Percentiles rank a stretch among this genome's conserved stretches.
These are phyloP conservation scores for Cherax destructor DNA, from an alignment of 1,140 invertebrate species.

Conservation along the genomic window DNA sequence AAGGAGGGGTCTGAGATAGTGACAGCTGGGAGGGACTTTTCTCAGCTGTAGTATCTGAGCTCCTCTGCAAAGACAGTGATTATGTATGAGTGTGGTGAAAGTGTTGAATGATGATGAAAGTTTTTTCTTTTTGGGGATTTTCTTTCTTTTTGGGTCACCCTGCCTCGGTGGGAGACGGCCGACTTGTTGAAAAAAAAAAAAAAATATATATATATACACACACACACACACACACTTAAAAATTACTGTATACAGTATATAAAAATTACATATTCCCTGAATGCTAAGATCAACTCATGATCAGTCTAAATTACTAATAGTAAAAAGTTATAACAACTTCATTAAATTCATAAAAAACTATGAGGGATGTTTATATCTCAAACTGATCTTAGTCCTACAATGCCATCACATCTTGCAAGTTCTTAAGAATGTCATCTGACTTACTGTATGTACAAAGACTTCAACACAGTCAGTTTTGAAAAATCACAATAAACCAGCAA, in stretches of 20 bases:
- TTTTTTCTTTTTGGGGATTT: no score
- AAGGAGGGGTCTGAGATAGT: no score
- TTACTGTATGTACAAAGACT: not conserved
- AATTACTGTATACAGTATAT: not conserved
- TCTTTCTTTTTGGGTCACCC: no score
- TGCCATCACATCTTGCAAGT: not conserved
- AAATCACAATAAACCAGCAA: slow-evolving; percentile 56
- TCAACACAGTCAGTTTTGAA: slow-evolving; percentile 48
- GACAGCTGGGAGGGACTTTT: no score
- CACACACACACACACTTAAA: no score
- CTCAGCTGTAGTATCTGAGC: no score
- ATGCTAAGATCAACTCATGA: not conserved
- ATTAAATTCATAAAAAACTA: not conserved
- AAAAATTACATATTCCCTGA: not conserved
- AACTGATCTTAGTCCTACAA: not conserved
- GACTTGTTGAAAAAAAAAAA: no score
- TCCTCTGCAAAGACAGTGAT: no score
- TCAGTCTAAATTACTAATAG: not conserved
- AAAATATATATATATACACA: no score
- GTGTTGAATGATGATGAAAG: no score
- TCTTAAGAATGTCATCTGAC: slow-evolving; percentile 1
- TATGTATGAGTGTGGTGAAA: no score
- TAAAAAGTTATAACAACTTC: not conserved
- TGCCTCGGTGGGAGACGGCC: no score
- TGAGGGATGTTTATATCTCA: not conserved